Conservation (phyloP, 2,888 invertebrate species). For the Osedax fenrisi region DNA sequence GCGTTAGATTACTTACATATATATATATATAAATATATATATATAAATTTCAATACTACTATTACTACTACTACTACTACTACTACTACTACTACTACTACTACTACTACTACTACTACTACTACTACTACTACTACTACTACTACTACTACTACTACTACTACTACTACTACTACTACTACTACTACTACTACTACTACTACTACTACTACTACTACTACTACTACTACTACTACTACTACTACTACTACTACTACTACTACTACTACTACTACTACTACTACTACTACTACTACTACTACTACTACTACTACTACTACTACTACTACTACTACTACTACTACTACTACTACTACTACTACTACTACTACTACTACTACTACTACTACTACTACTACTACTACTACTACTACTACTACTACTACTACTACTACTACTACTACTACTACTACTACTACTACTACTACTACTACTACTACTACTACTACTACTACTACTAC, state of each 20-base stretch:
- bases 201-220: constrained; percentile 6
- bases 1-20: too few relatives aligned
- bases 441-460: constrained; percentile 19
- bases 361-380: constrained; percentile 20
- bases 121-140: constrained; percentile 14
- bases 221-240: constrained; percentile 2
- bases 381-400: constrained; percentile 20
- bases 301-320: constrained; percentile 21
- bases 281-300: constrained; percentile 21
- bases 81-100: constrained; percentile 7
- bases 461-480: constrained; percentile 21
- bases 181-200: constrained; percentile 18
- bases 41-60: too few relatives aligned
- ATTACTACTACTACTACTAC: background rate
- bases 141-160: constrained; percentile 11
- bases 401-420: constrained; percentile 21
- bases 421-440: constrained; percentile 21
- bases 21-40: too few relatives aligned
- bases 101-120: background rate
- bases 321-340: constrained; percentile 23
- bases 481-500: constrained; percentile 20
- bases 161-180: constrained; percentile 16
- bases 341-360: constrained; percentile 23
- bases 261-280: constrained; percentile 20
- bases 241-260: constrained; percentile 16